These are phyloP conservation scores for Mystacornis crossleyi DNA, from an alignment of 2,113 vertebrate species.

Conservation along the genomic window DNA sequence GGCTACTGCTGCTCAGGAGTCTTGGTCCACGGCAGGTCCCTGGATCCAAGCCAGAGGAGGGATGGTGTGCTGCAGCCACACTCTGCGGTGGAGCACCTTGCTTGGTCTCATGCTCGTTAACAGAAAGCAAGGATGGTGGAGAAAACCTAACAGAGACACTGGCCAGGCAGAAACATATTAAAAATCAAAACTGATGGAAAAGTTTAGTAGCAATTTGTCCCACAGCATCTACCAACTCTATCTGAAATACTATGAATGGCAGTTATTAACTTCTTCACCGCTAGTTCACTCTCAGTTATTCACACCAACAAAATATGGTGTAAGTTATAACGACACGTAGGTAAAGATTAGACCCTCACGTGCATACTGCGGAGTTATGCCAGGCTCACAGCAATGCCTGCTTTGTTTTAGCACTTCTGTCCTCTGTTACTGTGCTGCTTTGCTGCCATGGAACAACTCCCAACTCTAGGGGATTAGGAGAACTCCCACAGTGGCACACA, in stretches of 20 bases:
- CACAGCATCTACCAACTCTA: background rate
- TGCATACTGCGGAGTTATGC: background rate
- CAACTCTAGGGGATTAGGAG: background rate
- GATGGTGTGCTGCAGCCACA: fast-evolving
- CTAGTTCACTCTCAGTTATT: background rate
- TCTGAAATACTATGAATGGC: background rate
- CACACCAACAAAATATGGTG: background rate
- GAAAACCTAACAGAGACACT: background rate
- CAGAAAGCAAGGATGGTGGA: background rate
- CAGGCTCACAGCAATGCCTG: background rate
- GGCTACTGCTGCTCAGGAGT: fast-evolving
- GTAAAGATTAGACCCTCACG: background rate
- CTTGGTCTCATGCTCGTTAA: fast-evolving
- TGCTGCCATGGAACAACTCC: background rate
- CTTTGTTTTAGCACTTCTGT: background rate
- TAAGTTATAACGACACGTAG: background rate
- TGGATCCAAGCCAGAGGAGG: fast-evolving
- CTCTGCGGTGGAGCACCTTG: fast-evolving
- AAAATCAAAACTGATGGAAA: background rate
- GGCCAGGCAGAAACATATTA: fast-evolving
- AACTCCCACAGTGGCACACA: background rate
- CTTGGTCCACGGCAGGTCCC: fast-evolving
- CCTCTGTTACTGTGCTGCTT: background rate
- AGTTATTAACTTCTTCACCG: background rate
- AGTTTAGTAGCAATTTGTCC: background rate